Base-by-base conservation (phyloP, 2,888 invertebrate genomes). In the Crocallis elinguaria region DNA sequence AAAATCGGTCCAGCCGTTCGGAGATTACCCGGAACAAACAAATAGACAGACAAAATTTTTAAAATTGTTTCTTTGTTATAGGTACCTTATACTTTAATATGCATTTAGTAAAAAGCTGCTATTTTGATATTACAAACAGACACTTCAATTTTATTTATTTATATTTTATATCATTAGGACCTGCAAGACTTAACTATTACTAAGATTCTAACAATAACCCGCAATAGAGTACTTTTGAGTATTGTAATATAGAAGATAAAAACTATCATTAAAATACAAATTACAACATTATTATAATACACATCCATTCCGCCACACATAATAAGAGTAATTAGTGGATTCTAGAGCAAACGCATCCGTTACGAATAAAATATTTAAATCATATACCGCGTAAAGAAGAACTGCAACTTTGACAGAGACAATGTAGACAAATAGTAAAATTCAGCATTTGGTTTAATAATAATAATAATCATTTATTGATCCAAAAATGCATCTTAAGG, bases 301-400 rank as follows among this genome's bases (percentile, higher is more conserved):
- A 19, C 17, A 8, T 11, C 33, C 16, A 25, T 33, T 41, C 19
- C 37, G 14, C 13, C 19, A n/a, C 9, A 23, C 38, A 9, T 38
- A 35, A 27, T 19, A 7, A n/a, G 2, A 11, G 21, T 9, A 49
- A 49, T 42, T 42, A 49, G 35, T 30, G 21, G 13, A 19, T 30
- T 49, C 49, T 42, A 49, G 36, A 42, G 30, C 23, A 49, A 42
- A 42, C 14, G 14, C 36, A 49, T 42, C 49, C 49, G 49, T 42
- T 49, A 11, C n/a, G 14, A 41, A 25, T 23, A 35, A n/a, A 6
- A 33, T 42, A 49, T 35, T 41, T 13, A 35, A 21, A 32, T 23
- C 38, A 32, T 21, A 38, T 38, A 23, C 13, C 7, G 16, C 32
- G 8, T 16, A 25, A 35, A 37, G 16, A 36, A n/a, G n/a, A 38